phyloP scores from a whole-genome alignment of 2,113 vertebrate genomes.

The Silurus meridionalis region DNA sequence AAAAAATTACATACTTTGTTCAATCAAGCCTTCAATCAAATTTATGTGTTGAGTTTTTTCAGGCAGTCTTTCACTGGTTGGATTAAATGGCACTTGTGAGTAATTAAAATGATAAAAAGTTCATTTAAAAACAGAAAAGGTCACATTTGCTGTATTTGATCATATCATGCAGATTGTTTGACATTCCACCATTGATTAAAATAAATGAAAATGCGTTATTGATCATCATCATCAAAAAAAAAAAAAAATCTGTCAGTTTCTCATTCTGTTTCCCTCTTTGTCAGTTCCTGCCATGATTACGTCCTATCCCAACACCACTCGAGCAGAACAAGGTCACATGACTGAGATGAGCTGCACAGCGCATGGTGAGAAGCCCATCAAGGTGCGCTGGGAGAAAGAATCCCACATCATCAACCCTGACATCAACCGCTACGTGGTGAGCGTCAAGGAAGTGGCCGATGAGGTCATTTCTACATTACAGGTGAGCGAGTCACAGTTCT shows the following conservation, averaged over 20 bases:
- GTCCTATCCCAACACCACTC: constrained; percentile 95
- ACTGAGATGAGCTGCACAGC: constrained; percentile 96
- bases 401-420: constrained; percentile 96
- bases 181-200: not conserved
- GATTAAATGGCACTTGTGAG: not conserved
- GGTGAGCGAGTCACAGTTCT: constrained; percentile 65
- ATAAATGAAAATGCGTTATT: not conserved
- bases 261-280: not conserved
- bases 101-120: not conserved
- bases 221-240: not conserved
- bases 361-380: constrained; percentile 96
- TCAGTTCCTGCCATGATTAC: constrained; percentile 99
- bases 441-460: constrained; percentile 90
- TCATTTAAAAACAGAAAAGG: constrained; percentile 1
- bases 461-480: constrained; percentile 94
- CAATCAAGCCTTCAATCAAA: not conserved
- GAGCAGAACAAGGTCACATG: constrained; percentile 95
- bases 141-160: not conserved
- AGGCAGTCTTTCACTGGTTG: not conserved
- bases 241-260: not conserved
- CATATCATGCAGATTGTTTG: not conserved
- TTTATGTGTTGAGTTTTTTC: not conserved
- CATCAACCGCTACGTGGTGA: constrained; percentile 93
- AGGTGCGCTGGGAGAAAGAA: constrained; percentile 99
- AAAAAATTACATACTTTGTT: not conserved